phyloP scores from a whole-genome alignment of 2,797 vertebrate species.

The Lagocephalus sceleratus region DNA sequence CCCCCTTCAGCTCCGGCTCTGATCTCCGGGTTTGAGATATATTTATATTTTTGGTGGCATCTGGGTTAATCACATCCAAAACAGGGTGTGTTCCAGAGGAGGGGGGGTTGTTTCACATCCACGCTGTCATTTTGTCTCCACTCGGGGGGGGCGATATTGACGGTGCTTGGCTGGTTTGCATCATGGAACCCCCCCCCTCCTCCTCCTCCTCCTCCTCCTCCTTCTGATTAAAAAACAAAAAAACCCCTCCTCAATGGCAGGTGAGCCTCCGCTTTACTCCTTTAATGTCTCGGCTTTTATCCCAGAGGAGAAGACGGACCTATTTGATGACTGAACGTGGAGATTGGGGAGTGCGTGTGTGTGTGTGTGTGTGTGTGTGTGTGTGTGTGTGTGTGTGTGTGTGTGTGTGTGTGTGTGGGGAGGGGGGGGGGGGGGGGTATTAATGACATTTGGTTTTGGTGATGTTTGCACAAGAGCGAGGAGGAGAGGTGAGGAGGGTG shows the following conservation, averaged over 20 bases:
- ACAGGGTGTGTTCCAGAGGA: slow-evolving; percentile 51
- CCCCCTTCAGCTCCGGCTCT: too few species aligned
- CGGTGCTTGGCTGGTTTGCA: slow-evolving; percentile 47
- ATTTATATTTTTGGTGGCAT: slow-evolving; percentile 27
- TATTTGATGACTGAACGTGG: too few species aligned
- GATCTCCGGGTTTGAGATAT: too few species aligned
- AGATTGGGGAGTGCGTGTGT: too few species aligned
- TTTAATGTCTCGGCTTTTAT: neutral
- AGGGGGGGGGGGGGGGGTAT: slow-evolving; percentile 45
- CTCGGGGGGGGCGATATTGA: slow-evolving; percentile 43
- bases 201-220: slow-evolving; percentile 16
- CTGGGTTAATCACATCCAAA: slow-evolving; percentile 31
- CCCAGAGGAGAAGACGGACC: too few species aligned
- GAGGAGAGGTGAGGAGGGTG: neutral
- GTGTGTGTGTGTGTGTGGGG: too few species aligned
- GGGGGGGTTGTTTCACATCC: slow-evolving; percentile 25
- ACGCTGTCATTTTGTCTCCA: slow-evolving; percentile 47
- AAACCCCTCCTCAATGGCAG: slow-evolving; percentile 23
- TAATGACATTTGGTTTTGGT: slow-evolving; percentile 58
- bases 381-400: slow-evolving; percentile 7
- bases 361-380: too few species aligned
- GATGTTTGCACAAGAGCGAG: slow-evolving; percentile 31
- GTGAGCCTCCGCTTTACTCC: slow-evolving; percentile 16
- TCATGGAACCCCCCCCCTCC: slow-evolving; percentile 62
- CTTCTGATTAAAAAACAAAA: slow-evolving; percentile 21